Evolutionary conservation across 2,888 invertebrate species (phyloP).

Genomic region (Drosophila vallismaia): DNA sequence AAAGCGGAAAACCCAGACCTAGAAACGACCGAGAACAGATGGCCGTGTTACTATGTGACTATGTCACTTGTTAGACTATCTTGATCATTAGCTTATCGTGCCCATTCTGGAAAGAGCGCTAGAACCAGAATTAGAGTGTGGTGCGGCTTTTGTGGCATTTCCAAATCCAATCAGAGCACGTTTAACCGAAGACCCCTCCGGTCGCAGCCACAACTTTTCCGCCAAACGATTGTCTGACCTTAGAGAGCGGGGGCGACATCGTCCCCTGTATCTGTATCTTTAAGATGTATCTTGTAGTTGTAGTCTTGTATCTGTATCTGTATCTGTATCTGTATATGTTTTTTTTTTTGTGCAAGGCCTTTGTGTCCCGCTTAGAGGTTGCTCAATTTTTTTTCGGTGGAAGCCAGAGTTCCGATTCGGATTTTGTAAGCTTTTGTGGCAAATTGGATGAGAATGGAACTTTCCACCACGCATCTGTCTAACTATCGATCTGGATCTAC

Average conservation of each 20-base stretch:
- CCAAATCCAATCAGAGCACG: slow-evolving; percentile 45
- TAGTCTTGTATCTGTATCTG: neutral
- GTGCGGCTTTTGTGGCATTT: slow-evolving; percentile 12
- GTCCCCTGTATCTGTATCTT: slow-evolving; percentile 2
- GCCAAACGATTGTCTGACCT: slow-evolving; percentile 43
- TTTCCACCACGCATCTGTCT: slow-evolving; percentile 24
- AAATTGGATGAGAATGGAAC: slow-evolving; percentile 22
- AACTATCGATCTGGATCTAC: neutral
- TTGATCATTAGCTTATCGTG: slow-evolving; percentile 18
- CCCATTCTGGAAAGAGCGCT: slow-evolving; percentile 8
- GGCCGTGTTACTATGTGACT: slow-evolving; percentile 11
- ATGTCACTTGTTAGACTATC: slow-evolving; percentile 4
- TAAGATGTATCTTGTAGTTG: too few species aligned
- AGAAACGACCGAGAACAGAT: neutral
- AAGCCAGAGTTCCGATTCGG: neutral
- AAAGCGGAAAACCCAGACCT: slow-evolving; percentile 1
- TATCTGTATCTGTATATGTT: too few species aligned
- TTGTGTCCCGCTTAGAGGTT: neutral
- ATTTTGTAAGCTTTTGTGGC: slow-evolving; percentile 15
- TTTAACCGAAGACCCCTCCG: slow-evolving; percentile 23
- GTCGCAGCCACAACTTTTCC: slow-evolving; percentile 35
- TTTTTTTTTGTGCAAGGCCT: neutral
- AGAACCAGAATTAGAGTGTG: slow-evolving; percentile 9
- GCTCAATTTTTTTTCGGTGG: slow-evolving; percentile 11
- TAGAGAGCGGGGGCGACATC: slow-evolving; percentile 21